These are phyloP conservation scores for Clistopyga incitator DNA, from an alignment of 2,888 invertebrate genomes.

Conservation along the genomic window DNA sequence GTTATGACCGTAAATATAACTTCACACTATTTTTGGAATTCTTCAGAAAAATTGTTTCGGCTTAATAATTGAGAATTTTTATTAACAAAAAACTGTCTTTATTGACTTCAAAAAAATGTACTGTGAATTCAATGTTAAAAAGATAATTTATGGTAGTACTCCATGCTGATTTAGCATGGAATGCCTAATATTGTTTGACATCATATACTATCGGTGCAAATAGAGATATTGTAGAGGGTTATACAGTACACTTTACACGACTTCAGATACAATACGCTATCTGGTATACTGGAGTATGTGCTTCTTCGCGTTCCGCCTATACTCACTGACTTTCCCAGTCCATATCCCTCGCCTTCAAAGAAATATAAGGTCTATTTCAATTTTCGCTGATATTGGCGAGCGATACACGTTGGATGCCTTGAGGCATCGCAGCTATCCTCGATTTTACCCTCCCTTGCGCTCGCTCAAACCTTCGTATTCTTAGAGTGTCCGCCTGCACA, in stretches of 20 bases:
- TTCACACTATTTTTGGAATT: too few relatives aligned
- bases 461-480: conserved; percentile 14
- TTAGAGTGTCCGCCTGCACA: neutral
- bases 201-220: neutral
- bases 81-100: too few relatives aligned
- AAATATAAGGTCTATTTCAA: conserved; percentile 82
- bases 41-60: too few relatives aligned
- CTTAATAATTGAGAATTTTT: too few relatives aligned
- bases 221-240: conserved; percentile 3
- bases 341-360: conserved; percentile 71
- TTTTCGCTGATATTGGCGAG: conserved; percentile 81
- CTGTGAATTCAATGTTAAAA: too few relatives aligned
- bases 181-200: neutral
- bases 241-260: conserved; percentile 18
- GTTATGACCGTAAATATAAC: too few relatives aligned
- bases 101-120: too few relatives aligned
- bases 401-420: conserved; percentile 77
- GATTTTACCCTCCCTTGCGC: conserved; percentile 74
- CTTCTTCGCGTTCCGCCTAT: conserved; percentile 35
- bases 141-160: too few relatives aligned
- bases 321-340: conserved; percentile 47
- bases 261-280: conserved; percentile 21
- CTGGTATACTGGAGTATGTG: conserved; percentile 14
- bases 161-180: neutral
- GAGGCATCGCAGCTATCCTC: conserved; percentile 74